A percentile compares a stretch with the other conserved stretches of the same genome.
Conservation (phyloP, 2,113 vertebrate species). For the Anhinga anhinga region DNA sequence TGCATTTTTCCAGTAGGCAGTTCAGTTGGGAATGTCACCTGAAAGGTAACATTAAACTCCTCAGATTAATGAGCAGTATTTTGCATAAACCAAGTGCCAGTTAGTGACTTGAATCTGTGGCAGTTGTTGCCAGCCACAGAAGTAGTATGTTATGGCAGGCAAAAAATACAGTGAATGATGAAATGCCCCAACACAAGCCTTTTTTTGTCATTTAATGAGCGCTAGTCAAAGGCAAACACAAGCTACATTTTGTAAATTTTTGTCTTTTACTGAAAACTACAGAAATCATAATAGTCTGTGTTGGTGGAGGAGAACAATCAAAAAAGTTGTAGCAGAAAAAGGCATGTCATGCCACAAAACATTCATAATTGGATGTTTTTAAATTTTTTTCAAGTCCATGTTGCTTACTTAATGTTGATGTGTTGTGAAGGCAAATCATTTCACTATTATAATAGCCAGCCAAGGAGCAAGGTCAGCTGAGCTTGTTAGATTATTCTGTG, state of each 20-base stretch:
- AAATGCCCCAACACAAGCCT: neutral
- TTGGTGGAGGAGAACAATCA: neutral
- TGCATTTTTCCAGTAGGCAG: neutral
- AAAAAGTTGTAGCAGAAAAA: neutral
- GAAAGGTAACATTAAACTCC: neutral
- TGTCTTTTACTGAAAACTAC: neutral
- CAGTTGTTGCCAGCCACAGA: neutral
- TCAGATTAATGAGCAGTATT: neutral
- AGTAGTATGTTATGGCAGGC: neutral
- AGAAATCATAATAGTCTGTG: neutral
- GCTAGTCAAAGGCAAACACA: neutral
- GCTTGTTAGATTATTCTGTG: neutral
- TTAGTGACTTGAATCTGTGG: neutral
- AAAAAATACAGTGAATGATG: neutral
- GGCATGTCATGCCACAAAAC: neutral
- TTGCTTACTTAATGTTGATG: neutral
- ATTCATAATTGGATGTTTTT: neutral
- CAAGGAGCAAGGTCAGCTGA: neutral
- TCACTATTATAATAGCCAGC: neutral
- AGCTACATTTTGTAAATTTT: neutral
- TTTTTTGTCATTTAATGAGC: neutral
- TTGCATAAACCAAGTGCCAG: neutral
- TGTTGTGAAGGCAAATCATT: neutral
- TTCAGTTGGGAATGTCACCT: neutral
- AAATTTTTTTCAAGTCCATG: neutral